Conservation (phyloP, 2,888 invertebrate genomes). For the Glyphotaelius pellucidus region DNA sequence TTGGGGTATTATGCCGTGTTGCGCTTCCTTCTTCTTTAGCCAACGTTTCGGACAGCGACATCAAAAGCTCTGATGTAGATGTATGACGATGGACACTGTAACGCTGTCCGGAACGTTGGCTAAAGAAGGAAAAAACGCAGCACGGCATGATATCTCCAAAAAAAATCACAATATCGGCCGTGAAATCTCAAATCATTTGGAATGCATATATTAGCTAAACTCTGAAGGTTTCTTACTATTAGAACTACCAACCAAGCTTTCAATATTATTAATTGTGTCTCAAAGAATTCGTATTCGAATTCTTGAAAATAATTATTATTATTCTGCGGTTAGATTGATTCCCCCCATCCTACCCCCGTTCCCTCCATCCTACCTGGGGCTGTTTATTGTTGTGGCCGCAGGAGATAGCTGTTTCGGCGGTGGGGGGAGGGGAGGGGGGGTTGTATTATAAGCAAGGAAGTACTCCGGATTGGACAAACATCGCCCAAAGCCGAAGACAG, state of each 20-base stretch:
- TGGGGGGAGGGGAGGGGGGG: too few species aligned
- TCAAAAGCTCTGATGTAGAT: too few species aligned
- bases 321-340: conserved; percentile 22
- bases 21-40: too few species aligned
- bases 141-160: not conserved
- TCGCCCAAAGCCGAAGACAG: conserved; percentile 36
- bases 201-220: not conserved
- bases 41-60: too few species aligned
- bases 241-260: not conserved
- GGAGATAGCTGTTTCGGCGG: conserved; percentile 47
- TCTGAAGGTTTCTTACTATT: not conserved
- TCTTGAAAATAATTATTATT: conserved; percentile 12
- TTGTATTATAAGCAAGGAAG: conserved; percentile 43
- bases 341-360: not conserved
- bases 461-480: conserved; percentile 51
- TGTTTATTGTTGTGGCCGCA: conserved; percentile 55
- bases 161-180: not conserved
- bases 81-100: too few species aligned
- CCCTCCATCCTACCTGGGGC: conserved; percentile 10
- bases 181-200: not conserved
- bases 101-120: too few species aligned
- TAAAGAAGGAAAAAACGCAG: too few species aligned
- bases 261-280: not conserved
- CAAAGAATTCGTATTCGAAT: conserved; percentile 23
- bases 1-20: too few species aligned